Evolutionary conservation across 2,113 vertebrate genomes (phyloP), one percentile per base, ranked within the genome.

Genomic region (Columbina picui): DNA sequence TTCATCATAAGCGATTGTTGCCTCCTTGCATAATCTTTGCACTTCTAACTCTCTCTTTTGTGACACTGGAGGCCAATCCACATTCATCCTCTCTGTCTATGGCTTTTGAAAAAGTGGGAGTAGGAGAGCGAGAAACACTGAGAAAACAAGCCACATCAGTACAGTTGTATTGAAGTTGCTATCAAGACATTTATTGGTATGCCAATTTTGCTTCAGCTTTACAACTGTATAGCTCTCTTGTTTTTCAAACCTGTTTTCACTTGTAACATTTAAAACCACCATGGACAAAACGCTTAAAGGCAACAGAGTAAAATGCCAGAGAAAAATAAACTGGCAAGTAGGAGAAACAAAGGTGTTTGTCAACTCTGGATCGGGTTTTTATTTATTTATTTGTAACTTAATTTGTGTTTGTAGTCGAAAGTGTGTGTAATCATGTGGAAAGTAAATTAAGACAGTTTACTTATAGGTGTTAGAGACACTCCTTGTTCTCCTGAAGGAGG

Each of bases 341-440:
- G 6, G 34, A 74, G 43, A 86, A 85, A 30, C 0, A 3, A 56
- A 55, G 12, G 10, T 4, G 6, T 14, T 76, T 86, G 68, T 75
- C 6, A 59, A 2, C 80, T 75, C 30, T 43, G 25, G 5, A 18
- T 61, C 70, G 29, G 2, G 12, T 47, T 25, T 74, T 87, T 59
- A 22, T 76, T 84, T 84, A 19, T 36, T 84, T 88, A 18, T 50
- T 73, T 89, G 26, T 13, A 81, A 38, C 70, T 91, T 91, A 26
- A 74, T 91, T 94, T 90, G 20, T 56, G 27, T 94, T 93, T 67
- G 45, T 45, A 92, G 29, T 68, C 61, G 70, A 67, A 92, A 78
- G 50, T n/a, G 25, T 61, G 85, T 92, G 81, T 78, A 76, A 78
- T 90, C 84, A 49, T 86, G 83, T 80, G 82, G 69, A 83, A 97